phyloP scores from a whole-genome alignment of 2,797 vertebrate species.

The Pipistrellus kuhlii region DNA sequence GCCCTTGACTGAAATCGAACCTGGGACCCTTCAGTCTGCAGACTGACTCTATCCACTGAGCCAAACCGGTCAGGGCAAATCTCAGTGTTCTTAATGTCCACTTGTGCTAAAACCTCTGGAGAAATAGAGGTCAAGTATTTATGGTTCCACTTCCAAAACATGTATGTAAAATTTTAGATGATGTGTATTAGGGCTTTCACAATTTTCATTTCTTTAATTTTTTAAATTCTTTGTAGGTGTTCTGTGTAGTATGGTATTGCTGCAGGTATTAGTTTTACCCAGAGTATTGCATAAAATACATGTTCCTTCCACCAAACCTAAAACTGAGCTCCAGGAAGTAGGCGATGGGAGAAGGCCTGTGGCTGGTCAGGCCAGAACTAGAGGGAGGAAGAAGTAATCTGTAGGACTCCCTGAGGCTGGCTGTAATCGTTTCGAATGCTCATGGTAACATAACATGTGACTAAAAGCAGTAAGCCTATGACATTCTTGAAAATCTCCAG shows the following conservation, averaged over 20 bases:
- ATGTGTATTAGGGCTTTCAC: neutral
- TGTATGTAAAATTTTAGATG: neutral
- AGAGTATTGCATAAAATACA: neutral
- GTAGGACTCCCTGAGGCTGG: too few species aligned
- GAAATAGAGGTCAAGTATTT: neutral
- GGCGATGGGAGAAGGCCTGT: fast-evolving
- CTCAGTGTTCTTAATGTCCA: neutral
- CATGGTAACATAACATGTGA: neutral
- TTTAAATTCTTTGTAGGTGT: neutral
- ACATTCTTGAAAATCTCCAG: neutral
- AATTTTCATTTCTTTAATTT: neutral
- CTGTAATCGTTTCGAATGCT: neutral
- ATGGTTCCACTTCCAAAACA: neutral
- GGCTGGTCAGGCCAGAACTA: too few species aligned
- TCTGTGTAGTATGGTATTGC: neutral
- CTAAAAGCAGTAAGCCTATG: neutral
- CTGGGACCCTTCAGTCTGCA: too few species aligned
- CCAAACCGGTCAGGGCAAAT: too few species aligned
- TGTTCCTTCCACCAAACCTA: neutral
- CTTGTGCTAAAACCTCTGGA: neutral
- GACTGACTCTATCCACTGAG: too few species aligned
- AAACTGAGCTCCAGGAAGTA: neutral
- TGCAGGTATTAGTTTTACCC: neutral
- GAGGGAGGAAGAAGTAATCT: too few species aligned
- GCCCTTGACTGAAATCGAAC: too few species aligned